Base-by-base conservation (phyloP, 2,113 vertebrate species). In the Dipodomys ordii region DNA sequence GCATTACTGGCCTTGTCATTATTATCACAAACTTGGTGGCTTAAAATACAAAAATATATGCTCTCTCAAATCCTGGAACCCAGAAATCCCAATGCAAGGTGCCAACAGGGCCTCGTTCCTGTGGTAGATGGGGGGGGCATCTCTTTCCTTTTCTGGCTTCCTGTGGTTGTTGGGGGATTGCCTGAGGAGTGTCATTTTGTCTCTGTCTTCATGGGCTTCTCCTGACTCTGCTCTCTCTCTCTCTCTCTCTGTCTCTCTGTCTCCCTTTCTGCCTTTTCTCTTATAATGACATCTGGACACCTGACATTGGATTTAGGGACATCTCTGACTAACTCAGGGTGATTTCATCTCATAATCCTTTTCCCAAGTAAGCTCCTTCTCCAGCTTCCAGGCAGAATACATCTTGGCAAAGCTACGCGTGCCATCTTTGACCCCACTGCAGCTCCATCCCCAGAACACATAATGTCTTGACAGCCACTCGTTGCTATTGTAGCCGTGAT, bases 121-220 rank as follows among this genome's bases (percentile, higher is more conserved):
- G 7, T 35, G 6, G 20, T 30, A 19, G 30, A 3, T 32, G 39
- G 39, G 62, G 4, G 30, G 25, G 62, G 32, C 4, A 16, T 27
- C 72, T 15, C 77, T 49, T 28, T 20, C 28, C 64, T 88, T 12
- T 27, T 91, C 2, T 19, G 35, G 6, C 35, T 80, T 39, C n/a
- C 12, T 20, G 35, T 18, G 57, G 49, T 32, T 64, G 12, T 39
- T 2, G 4, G 39, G 64, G 60, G 12, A 88, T 25, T 90, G 22
- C 46, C 46, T 46, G 13, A 2, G 49, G 39, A 30, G 0, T n/a
- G 46, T 30, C 67, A 23, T 35, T 35, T 20, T 53, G 1, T 46
- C 9, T 65, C 3, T 19, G 30, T 39, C 28, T 90, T 35, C 15
- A 2, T 0, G 2, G 20, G 0, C 15, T 0, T 49, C 32, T 25